Percentiles rank a stretch among this genome's conserved stretches.
These are phyloP conservation scores for Corvus hawaiiensis DNA, from an alignment of 2,113 vertebrate genomes.

Conservation along the genomic window DNA sequence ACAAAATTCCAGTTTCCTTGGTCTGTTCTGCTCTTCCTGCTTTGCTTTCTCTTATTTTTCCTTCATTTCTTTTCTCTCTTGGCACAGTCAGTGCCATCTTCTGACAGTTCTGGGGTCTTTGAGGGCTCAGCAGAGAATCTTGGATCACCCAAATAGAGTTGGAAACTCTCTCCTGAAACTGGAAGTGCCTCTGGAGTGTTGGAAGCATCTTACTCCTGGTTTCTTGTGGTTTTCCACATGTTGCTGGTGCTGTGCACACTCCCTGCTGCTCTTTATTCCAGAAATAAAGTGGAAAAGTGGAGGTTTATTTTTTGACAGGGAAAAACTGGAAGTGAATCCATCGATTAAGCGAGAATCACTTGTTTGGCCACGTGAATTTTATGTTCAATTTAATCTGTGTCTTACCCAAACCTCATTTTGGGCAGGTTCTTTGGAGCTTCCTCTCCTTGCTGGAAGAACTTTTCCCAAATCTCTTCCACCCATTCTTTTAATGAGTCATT, in stretches of 20 bases:
- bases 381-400: neutral
- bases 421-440: neutral
- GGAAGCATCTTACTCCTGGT: neutral
- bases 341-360: neutral
- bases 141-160: rapidly evolving
- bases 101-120: neutral
- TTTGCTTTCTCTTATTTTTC: neutral
- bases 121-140: neutral
- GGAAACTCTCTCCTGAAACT: neutral
- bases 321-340: neutral
- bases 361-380: neutral
- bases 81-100: neutral
- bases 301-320: neutral
- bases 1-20: neutral
- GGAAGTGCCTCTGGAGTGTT: neutral
- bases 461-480: neutral
- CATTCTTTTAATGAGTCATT: neutral
- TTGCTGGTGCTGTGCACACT: neutral
- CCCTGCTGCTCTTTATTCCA: neutral
- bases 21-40: neutral
- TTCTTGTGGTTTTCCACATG: neutral
- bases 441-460: neutral
- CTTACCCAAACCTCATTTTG: neutral
- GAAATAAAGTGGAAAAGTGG: neutral
- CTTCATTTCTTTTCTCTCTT: neutral